Conservation (phyloP, 2,797 vertebrate species). For the Rhinichthys osculus region DNA sequence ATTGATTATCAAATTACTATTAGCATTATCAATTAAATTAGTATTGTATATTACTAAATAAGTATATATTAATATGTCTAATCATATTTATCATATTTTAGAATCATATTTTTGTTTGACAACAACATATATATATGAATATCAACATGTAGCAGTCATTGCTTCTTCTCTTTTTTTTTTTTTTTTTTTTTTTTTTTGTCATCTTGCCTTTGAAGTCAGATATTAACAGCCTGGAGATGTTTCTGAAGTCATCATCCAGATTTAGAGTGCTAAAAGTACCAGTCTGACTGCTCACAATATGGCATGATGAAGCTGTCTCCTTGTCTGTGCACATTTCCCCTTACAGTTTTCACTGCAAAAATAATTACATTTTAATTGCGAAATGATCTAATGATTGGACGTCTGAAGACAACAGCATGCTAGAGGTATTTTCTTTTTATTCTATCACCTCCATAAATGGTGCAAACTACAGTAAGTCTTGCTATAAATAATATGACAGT, state of each 20-base stretch:
- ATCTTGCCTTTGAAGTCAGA: conserved; percentile 45
- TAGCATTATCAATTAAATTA: background rate
- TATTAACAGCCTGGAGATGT: conserved; percentile 43
- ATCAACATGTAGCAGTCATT: background rate
- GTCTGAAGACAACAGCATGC: conserved; percentile 20
- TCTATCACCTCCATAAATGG: conserved; percentile 27
- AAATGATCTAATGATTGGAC: conserved; percentile 46
- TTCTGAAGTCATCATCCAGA: conserved; percentile 56
- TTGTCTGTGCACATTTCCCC: conserved; percentile 52
- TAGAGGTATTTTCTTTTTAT: conserved; percentile 15
- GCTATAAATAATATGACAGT: conserved; percentile 31
- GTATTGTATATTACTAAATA: background rate
- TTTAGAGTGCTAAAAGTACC: conserved; percentile 43
- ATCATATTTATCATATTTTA: background rate
- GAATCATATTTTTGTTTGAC: background rate
- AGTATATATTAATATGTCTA: background rate
- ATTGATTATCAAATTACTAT: background rate
- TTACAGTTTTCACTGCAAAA: conserved; percentile 17
- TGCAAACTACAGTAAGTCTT: conserved; percentile 25
- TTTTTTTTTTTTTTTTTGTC: conserved; percentile 20
- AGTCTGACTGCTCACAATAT: conserved; percentile 34
- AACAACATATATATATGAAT: background rate
- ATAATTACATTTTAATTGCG: conserved; percentile 54
- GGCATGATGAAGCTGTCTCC: conserved; percentile 33
- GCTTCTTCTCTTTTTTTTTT: too few relatives aligned